phyloP scores from a whole-genome alignment of 2,797 vertebrate species.

The Coilia nasus region DNA sequence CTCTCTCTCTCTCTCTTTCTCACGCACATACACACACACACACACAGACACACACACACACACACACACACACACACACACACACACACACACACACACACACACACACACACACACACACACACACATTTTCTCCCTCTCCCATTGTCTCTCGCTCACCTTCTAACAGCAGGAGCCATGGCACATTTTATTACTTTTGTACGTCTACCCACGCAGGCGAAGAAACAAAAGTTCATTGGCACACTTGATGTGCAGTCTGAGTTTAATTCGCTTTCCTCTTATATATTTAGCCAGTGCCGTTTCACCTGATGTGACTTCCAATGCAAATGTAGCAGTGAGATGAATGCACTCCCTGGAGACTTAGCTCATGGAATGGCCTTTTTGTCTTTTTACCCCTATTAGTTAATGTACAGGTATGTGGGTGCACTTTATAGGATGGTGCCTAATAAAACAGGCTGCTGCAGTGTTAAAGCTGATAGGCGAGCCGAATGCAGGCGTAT shows the following conservation, averaged over 20 bases:
- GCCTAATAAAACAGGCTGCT: neutral
- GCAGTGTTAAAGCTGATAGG: neutral
- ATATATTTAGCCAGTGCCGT: neutral
- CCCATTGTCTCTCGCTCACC: slow-evolving; percentile 26
- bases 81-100: no score
- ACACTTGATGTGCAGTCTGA: neutral
- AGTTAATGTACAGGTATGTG: neutral
- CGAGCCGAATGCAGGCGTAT: neutral
- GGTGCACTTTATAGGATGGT: no score
- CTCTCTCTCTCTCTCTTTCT: neutral
- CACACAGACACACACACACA: no score
- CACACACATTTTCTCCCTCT: slow-evolving; percentile 25
- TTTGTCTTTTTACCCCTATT: neutral
- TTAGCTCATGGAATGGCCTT: neutral
- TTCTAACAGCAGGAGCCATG: neutral
- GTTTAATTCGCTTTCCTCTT: neutral
- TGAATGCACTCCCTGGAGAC: neutral
- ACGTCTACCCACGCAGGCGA: slow-evolving; percentile 13
- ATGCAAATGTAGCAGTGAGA: neutral
- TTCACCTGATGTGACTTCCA: neutral
- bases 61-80: no score
- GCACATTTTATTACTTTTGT: slow-evolving; percentile 23
- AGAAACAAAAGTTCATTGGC: slow-evolving; percentile 20
- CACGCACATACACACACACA: neutral
- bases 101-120: neutral